Evolutionary conservation across 2,888 invertebrate species (phyloP).

Genomic region (Rhagonycha lutea): DNA sequence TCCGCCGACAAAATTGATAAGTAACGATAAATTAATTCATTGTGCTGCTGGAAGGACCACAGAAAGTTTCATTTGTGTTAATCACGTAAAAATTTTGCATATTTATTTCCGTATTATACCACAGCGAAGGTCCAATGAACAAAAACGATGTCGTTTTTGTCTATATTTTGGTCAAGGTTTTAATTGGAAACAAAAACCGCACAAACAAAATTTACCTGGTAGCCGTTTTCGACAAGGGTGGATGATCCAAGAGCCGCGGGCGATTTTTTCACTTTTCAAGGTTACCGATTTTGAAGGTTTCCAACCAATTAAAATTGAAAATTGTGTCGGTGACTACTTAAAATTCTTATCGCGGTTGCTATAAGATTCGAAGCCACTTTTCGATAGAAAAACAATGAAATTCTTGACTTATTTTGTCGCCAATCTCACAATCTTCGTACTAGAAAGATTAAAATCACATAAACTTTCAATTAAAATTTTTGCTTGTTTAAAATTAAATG

Average conservation of each 20-base stretch:
- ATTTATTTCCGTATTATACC: background rate
- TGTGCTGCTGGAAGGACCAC: too few relatives aligned
- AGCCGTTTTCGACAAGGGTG: background rate
- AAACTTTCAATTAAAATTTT: background rate
- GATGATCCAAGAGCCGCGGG: background rate
- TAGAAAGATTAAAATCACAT: background rate
- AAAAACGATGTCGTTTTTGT: background rate
- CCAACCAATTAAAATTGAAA: too few relatives aligned
- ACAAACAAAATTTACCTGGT: too few relatives aligned
- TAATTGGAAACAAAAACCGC: too few relatives aligned
- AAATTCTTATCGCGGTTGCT: background rate
- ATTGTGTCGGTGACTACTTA: background rate
- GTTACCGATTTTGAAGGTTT: too few relatives aligned
- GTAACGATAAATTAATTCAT: too few relatives aligned
- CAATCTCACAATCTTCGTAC: background rate
- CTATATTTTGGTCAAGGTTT: background rate
- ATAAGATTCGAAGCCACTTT: background rate
- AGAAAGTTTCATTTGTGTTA: too few relatives aligned
- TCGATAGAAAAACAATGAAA: background rate
- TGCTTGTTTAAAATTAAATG: too few relatives aligned
- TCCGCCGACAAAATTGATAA: too few relatives aligned
- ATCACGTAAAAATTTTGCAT: background rate
- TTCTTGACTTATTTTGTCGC: background rate
- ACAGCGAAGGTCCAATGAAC: background rate
- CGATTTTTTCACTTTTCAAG: background rate